A percentile compares a stretch with the other conserved stretches of the same genome.
These are phyloP conservation scores for Macrophya annulata DNA, from an alignment of 2,888 invertebrate species.

Conservation along the genomic window DNA sequence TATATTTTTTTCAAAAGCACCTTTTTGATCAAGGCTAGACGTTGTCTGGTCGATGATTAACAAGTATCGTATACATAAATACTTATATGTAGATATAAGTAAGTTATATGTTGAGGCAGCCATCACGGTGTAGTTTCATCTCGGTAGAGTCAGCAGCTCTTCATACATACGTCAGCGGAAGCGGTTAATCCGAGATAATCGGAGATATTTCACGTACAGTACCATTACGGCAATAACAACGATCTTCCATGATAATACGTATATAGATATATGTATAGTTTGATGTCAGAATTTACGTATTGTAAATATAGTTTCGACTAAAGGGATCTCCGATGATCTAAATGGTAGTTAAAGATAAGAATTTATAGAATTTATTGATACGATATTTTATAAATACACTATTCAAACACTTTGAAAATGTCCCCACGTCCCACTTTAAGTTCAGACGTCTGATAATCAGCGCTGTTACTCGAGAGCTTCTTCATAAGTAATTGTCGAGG, in stretches of 20 bases:
- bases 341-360: neutral
- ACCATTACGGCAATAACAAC: neutral
- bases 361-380: neutral
- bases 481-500: neutral
- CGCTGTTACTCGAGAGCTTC: neutral
- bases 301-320: neutral
- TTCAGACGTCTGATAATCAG: neutral
- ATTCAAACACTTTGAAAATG: neutral
- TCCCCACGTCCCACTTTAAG: neutral
- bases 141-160: neutral
- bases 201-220: neutral
- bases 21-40: conserved; percentile 2
- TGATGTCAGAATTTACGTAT: neutral
- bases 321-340: neutral
- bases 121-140: neutral
- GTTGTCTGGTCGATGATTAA: conserved; percentile 12
- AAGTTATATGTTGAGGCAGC: neutral
- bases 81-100: neutral
- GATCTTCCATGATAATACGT: neutral
- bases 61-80: no score
- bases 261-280: neutral
- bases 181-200: conserved; percentile 46
- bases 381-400: neutral
- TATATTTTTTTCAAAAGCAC: neutral
- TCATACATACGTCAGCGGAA: conserved; percentile 26